phyloP scores from a whole-genome alignment of 35 echinoderm and acorn worm species.

The Anneissia japonica region DNA sequence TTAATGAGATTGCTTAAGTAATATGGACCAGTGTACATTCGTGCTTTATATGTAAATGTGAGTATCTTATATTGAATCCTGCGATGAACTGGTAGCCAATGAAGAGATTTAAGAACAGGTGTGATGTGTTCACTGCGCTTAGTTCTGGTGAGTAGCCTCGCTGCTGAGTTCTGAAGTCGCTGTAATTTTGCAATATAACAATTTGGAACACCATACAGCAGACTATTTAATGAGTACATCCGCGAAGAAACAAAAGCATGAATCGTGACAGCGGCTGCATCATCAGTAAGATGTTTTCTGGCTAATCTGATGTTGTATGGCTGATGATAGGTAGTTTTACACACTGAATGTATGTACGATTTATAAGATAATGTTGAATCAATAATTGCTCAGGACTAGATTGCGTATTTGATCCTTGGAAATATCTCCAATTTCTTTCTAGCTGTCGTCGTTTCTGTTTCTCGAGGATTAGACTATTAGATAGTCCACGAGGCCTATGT shows the following conservation, averaged over 20 bases:
- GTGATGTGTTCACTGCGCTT: conserved; percentile 1
- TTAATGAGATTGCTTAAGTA: no score
- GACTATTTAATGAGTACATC: not conserved
- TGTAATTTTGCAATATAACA: not conserved
- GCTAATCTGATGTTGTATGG: not conserved
- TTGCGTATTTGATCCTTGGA: conserved; percentile 7
- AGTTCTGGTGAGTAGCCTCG: no score
- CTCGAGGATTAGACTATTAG: no score
- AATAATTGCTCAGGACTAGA: not conserved
- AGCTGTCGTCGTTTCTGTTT: no score
- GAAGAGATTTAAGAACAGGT: no score
- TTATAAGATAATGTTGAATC: not conserved
- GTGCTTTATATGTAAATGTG: no score
- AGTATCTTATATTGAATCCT: no score
- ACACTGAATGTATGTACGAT: conserved; percentile 11
- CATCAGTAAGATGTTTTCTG: not conserved
- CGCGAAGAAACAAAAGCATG: not conserved
- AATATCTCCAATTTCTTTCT: not conserved
- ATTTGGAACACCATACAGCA: conserved; percentile 6
- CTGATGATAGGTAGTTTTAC: conserved; percentile 11
- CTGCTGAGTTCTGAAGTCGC: not conserved
- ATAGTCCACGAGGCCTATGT: no score
- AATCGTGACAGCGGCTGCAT: not conserved
- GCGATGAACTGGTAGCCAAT: not conserved
- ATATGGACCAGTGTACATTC: no score